Percentiles rank a stretch among this genome's conserved stretches.
Evolutionary conservation across 1,140 invertebrate genomes (phyloP).

Genomic region (Drosophila hydei): DNA sequence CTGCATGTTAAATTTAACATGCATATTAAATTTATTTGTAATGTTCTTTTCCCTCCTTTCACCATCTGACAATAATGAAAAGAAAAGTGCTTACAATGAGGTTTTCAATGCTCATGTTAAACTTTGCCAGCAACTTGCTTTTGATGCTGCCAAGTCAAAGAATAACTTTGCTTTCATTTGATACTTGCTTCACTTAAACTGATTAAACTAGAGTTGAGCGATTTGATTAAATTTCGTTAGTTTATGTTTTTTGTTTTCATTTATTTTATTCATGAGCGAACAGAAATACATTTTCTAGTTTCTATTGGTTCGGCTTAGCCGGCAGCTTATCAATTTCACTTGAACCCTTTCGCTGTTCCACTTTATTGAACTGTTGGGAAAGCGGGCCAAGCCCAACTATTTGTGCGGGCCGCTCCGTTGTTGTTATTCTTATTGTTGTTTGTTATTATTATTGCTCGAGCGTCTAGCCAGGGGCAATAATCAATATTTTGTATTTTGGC

Average conservation of each 20-base stretch:
- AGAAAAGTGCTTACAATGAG: too few species aligned
- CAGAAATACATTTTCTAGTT: too few species aligned
- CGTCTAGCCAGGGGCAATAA: slow-evolving; percentile 69
- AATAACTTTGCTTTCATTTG: too few species aligned
- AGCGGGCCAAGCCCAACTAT: neutral
- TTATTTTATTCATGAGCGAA: slow-evolving; percentile 38
- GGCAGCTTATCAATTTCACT: slow-evolving; percentile 22
- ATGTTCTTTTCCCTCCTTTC: too few species aligned
- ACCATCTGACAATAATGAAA: too few species aligned
- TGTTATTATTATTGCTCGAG: slow-evolving; percentile 20
- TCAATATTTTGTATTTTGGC: slow-evolving; percentile 65
- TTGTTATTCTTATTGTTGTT: slow-evolving; percentile 57
- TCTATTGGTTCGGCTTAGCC: slow-evolving; percentile 8
- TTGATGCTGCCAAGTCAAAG: neutral
- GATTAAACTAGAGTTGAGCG: slow-evolving; percentile 16
- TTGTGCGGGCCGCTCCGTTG: neutral
- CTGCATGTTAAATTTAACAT: too few species aligned
- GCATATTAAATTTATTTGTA: too few species aligned
- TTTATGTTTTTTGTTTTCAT: slow-evolving; percentile 17
- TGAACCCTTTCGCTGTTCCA: slow-evolving; percentile 32
- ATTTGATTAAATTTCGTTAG: slow-evolving; percentile 8
- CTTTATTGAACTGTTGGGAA: slow-evolving; percentile 22
- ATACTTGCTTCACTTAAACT: slow-evolving; percentile 16
- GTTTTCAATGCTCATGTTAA: too few species aligned
- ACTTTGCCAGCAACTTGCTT: too few species aligned